Base-by-base conservation (phyloP, 2,113 vertebrate genomes). In the Dunckerocampus dactyliophorus region DNA sequence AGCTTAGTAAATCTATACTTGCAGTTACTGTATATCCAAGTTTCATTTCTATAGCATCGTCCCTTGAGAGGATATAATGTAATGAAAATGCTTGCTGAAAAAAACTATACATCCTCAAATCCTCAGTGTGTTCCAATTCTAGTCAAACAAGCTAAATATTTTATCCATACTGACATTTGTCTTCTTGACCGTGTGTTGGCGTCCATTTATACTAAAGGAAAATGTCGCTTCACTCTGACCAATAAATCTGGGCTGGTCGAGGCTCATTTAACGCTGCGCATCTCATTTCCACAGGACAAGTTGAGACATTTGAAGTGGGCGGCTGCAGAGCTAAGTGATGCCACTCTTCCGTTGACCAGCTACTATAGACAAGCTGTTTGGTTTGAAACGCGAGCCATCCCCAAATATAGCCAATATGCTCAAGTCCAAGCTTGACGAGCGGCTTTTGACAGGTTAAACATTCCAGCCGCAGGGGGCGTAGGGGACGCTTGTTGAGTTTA, bases 341-440 rank as follows among this genome's bases (percentile, higher is more conserved):
- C 67, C 67, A 42, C 77, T 50, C 75, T 76, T 81, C 79, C 82
- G 64, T 69, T 72, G 70, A 76, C 63, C 62, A 52, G 76, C 46
- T 47, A 66, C 66, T 73, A 70, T 65, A 2, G 54, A 56, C 31
- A 7, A 77, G 71, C 65, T 31, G 53, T 62, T 62, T 19, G 11
- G 17, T 42, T 51, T 50, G 78, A 80, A 80, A 82, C 58, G 31
- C 6, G 69, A 77, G 9, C 76, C 62, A 2, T 69, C 71, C 73
- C 78, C 63, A 75, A 60, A 80, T 80, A 74, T 72, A 79, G 62
- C 73, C 63, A 68, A 66, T 39, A 57, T 22, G 60, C 56, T 48
- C 37, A 20, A 45, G 61, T 72, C 61, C 34, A 22, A 61, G 60
- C 64, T 54, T 8, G 47, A 71, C 45, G 65, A 69, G 62, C 34